phyloP scores from a whole-genome alignment of 2,113 vertebrate genomes.

The Empidonax alnorum region DNA sequence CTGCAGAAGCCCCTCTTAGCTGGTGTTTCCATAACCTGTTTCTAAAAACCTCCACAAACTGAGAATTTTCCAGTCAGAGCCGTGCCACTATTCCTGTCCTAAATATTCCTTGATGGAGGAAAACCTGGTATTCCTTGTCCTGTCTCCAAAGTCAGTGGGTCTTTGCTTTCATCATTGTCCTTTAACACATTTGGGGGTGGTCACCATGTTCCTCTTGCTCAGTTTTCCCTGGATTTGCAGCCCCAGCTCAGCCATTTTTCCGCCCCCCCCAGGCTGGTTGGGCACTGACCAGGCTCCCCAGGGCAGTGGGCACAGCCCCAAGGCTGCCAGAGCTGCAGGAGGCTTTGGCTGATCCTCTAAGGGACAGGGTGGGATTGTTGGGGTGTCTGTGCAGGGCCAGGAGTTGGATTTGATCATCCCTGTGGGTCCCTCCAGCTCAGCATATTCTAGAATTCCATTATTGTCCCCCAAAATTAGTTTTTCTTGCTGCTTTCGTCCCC shows the following conservation, averaged over 20 bases:
- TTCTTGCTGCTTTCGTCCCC: not conserved
- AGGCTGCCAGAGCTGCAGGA: not conserved
- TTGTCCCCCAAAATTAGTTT: not conserved
- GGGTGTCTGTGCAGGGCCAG: no score
- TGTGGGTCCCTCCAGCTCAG: not conserved
- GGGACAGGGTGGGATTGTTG: not conserved
- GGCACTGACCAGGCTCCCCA: not conserved
- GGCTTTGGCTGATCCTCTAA: not conserved
- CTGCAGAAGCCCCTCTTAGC: not conserved
- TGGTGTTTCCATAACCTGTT: not conserved
- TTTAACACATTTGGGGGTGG: not conserved
- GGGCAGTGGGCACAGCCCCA: not conserved
- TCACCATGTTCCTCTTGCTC: not conserved
- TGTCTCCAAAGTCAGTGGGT: not conserved
- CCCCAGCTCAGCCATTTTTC: not conserved
- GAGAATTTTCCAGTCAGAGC: not conserved
- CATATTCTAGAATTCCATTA: not conserved
- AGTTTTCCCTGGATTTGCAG: not conserved
- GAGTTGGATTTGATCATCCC: not conserved
- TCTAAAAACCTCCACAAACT: not conserved
- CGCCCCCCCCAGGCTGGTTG: not conserved
- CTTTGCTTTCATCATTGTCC: not conserved
- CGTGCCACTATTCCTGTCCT: not conserved
- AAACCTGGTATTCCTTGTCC: not conserved
- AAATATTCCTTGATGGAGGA: not conserved